A percentile compares a stretch with the other conserved stretches of the same genome.
Conservation (phyloP, 2,797 vertebrate genomes). For the Sebastes elongatus region DNA sequence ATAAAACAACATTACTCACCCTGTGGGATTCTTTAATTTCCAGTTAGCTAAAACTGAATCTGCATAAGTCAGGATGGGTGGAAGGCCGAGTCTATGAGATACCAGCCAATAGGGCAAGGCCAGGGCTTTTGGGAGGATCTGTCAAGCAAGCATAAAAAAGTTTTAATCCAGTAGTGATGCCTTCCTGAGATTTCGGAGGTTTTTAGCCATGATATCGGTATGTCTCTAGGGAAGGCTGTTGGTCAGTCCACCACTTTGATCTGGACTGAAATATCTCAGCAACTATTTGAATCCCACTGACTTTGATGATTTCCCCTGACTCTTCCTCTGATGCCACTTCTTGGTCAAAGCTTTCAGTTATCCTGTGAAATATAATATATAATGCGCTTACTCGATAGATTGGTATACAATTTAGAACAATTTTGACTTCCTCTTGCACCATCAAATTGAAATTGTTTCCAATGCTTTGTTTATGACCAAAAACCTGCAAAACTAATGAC, state of each 20-base stretch:
- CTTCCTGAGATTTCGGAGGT: background rate
- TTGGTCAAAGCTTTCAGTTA: background rate
- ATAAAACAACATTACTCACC: slow-evolving; percentile 76
- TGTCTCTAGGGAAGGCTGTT: background rate
- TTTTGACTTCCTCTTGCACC: background rate
- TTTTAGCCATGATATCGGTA: background rate
- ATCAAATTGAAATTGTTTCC: background rate
- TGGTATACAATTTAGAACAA: background rate
- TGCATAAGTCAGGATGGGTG: slow-evolving; percentile 87
- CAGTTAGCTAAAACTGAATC: slow-evolving; percentile 91
- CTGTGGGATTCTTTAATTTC: slow-evolving; percentile 82
- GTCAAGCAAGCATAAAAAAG: slow-evolving; percentile 23
- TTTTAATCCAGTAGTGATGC: background rate
- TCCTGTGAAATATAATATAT: background rate
- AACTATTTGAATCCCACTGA: background rate
- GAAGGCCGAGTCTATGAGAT: slow-evolving; percentile 85
- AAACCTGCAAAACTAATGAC: background rate
- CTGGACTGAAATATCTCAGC: background rate
- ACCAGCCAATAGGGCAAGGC: slow-evolving; percentile 86
- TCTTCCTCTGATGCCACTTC: background rate
- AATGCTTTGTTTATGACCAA: background rate
- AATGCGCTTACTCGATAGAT: background rate
- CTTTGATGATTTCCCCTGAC: background rate
- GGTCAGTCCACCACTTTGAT: background rate
- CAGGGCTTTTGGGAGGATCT: slow-evolving; percentile 75